Evolutionary conservation across 2,797 vertebrate genomes (phyloP), one percentile per base, ranked within the genome.

Genomic region (Pangasius larnaudii): DNA sequence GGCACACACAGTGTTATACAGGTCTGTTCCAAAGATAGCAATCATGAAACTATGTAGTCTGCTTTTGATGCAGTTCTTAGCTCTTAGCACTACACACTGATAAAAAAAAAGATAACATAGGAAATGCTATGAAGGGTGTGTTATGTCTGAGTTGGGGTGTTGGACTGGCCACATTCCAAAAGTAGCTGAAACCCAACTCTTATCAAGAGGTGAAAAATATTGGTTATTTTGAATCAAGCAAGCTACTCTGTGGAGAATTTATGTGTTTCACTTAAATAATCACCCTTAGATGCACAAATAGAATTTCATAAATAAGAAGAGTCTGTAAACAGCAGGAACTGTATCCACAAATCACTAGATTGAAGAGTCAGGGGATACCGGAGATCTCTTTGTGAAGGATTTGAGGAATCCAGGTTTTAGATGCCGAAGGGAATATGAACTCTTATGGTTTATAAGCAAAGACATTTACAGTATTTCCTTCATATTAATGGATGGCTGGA

Each of bases 81-180:
- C 30, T 84, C 79, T 80, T 63, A 58, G 36, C 84, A 74, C 65
- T 36, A 53, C 80, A 81, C n/a, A 63, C 33, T 88, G 53, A 86
- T 51, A 71, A 49, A 86, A 18, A 49, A 86, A 18, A 22, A 22
- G 42, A 18, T 0, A 4, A 46, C 36, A 56, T 10, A 59, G 33
- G 65, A 49, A 46, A n/a, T 79, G 67, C 27, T 39, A 39, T 39
- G 61, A 67, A 81, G 33, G 56, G 39, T 77, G 19, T 90, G 89
- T 88, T 90, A 53, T 91, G 89, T 89, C 91, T 93, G 82, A 65
- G 53, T 16, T n/a, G 30, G 33, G 36, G 53, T 74, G 84, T 88
- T 85, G 72, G 69, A 88, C 87, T 88, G 88, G 84, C 67, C 36
- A 39, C 71, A 30, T 82, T 86, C 88, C 89, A 91, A 78, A 30